Percentiles rank a stretch among this genome's conserved stretches.
Conservation (phyloP, 2,888 invertebrate species). For the Onthophagus sagittarius region DNA sequence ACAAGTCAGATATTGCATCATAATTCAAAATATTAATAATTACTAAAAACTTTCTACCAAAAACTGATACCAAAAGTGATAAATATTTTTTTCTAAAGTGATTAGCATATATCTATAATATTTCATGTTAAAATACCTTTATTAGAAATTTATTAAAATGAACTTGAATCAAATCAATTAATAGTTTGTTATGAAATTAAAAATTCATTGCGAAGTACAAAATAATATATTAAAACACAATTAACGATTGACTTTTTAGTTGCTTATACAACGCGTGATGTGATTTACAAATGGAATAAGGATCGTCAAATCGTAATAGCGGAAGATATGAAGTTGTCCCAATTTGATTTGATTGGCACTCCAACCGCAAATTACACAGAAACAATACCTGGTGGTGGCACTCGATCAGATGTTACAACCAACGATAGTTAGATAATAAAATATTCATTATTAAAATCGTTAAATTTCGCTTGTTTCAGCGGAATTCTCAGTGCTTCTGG, state of each 20-base stretch:
- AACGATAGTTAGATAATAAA: slow-evolving; percentile 30
- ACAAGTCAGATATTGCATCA: too few relatives aligned
- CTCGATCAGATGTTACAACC: slow-evolving; percentile 37
- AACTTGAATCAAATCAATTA: too few relatives aligned
- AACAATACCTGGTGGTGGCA: slow-evolving; percentile 44
- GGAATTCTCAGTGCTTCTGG: slow-evolving; percentile 68
- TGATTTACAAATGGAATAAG: slow-evolving; percentile 71
- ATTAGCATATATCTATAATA: too few relatives aligned
- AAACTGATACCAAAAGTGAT: too few relatives aligned
- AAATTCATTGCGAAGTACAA: neutral
- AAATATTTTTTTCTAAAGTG: too few relatives aligned
- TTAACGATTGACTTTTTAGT: slow-evolving; percentile 48
- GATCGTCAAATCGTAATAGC: slow-evolving; percentile 71
- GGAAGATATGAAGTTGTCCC: slow-evolving; percentile 78
- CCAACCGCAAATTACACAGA: slow-evolving; percentile 67
- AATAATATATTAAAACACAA: neutral
- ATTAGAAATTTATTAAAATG: too few relatives aligned
- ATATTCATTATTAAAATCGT: slow-evolving; percentile 10
- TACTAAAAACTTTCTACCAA: too few relatives aligned
- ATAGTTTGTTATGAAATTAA: too few relatives aligned
- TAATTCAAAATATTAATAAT: too few relatives aligned
- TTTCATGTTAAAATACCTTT: too few relatives aligned
- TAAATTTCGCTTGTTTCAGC: slow-evolving; percentile 47
- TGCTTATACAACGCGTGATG: slow-evolving; percentile 70
- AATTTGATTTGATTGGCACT: slow-evolving; percentile 76